Evolutionary conservation across 2,113 vertebrate species (phyloP).

Genomic region (Blennius ocellaris): DNA sequence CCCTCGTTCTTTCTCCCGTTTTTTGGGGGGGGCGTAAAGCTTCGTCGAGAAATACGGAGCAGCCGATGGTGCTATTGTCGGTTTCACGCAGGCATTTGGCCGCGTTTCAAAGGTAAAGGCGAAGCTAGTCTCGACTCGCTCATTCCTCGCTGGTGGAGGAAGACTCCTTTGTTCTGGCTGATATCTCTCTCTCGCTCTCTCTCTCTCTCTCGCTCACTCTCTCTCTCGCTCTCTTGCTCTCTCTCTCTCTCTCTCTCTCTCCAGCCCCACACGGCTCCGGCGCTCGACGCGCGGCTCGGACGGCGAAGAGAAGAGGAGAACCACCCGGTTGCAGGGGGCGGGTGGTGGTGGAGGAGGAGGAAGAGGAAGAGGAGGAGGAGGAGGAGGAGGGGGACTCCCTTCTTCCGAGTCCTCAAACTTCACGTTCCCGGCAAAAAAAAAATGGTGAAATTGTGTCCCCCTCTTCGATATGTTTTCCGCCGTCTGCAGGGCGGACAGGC

Average conservation of each 20-base stretch:
- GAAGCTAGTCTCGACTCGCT: constrained; percentile 76
- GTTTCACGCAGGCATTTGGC: constrained; percentile 81
- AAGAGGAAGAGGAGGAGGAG: too few relatives aligned
- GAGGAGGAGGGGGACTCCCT: background rate
- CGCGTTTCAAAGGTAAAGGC: constrained; percentile 67
- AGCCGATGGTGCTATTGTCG: constrained; percentile 46
- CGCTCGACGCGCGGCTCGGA: constrained; percentile 48
- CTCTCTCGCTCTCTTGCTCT: too few relatives aligned
- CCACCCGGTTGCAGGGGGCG: constrained; percentile 42
- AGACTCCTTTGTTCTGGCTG: constrained; percentile 85
- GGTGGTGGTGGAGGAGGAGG: too few relatives aligned
- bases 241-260: constrained; percentile 59
- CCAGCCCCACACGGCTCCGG: constrained; percentile 64
- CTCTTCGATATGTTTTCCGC: constrained; percentile 42
- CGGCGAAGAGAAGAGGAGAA: constrained; percentile 64
- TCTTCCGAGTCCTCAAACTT: constrained; percentile 60
- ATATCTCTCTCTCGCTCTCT: constrained; percentile 63
- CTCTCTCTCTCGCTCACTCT: too few relatives aligned
- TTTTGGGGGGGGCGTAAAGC: constrained; percentile 47
- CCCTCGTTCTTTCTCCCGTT: constrained; percentile 49
- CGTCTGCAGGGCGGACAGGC: constrained; percentile 49
- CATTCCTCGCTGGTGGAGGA: constrained; percentile 77
- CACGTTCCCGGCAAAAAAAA: constrained; percentile 48
- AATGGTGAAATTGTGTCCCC: constrained; percentile 32
- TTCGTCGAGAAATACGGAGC: constrained; percentile 63